Evolutionary conservation across 2,888 invertebrate genomes (phyloP).

Genomic region (Dolomedes plantarius): DNA sequence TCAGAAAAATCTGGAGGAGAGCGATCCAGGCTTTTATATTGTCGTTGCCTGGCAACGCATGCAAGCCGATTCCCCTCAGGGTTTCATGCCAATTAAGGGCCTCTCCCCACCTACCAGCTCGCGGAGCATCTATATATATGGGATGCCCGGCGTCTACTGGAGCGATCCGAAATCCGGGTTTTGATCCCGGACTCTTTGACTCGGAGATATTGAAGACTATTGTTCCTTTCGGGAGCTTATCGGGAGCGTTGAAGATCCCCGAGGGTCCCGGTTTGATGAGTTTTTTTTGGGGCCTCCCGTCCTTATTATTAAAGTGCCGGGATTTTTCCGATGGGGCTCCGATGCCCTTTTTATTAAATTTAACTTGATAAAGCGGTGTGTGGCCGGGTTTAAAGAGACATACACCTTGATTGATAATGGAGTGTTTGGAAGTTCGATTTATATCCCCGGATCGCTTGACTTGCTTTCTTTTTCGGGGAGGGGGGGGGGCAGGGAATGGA

Average conservation of each 20-base stretch:
- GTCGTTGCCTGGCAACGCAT: slow-evolving; percentile 46
- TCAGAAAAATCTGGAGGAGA: no score
- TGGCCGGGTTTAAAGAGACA: not conserved
- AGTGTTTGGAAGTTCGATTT: not conserved
- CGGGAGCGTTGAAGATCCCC: not conserved
- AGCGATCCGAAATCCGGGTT: not conserved
- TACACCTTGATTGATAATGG: not conserved
- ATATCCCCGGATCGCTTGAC: no score
- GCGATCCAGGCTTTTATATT: not conserved
- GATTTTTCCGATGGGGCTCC: not conserved
- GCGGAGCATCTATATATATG: not conserved
- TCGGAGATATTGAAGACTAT: slow-evolving; percentile 46
- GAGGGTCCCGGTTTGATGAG: slow-evolving; percentile 7
- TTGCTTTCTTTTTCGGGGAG: no score
- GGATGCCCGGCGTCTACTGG: slow-evolving; percentile 1
- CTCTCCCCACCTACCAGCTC: slow-evolving; percentile 10
- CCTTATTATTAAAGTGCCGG: slow-evolving; percentile 9
- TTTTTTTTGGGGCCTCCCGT: not conserved
- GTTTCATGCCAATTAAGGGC: slow-evolving; percentile 57
- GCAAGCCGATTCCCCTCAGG: slow-evolving; percentile 27
- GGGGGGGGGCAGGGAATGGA: no score
- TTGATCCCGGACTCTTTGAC: slow-evolving; percentile 56
- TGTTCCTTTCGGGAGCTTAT: slow-evolving; percentile 40
- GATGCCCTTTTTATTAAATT: slow-evolving; percentile 13
- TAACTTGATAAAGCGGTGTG: not conserved